Percentiles rank a stretch among this genome's conserved stretches.
phyloP scores from a whole-genome alignment of 2,113 vertebrate species.

The Synodontis membranacea region DNA sequence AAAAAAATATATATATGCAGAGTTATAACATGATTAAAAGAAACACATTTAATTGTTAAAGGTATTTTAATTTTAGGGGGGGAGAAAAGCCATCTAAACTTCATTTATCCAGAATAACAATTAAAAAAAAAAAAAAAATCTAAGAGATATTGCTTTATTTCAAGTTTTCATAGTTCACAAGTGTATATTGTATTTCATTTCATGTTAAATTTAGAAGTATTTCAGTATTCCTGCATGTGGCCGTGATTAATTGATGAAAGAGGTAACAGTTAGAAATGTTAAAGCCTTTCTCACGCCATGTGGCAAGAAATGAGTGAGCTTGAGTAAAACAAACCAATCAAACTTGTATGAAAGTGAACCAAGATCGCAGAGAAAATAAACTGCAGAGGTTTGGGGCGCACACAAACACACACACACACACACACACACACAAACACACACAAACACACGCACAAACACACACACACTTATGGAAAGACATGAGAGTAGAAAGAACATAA shows the following conservation, averaged over 20 bases:
- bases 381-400: background rate
- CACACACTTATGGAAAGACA: background rate
- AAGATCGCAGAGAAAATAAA: background rate
- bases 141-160: background rate
- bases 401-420: background rate
- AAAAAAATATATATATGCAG: background rate
- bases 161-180: background rate
- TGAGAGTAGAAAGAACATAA: background rate
- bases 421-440: background rate
- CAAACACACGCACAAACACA: background rate
- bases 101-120: background rate
- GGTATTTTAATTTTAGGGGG: background rate
- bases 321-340: constrained; percentile 41
- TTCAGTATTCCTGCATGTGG: constrained; percentile 52
- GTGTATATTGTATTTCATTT: too few species aligned
- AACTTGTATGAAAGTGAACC: constrained; percentile 20
- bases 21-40: background rate
- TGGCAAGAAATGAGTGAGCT: constrained; percentile 26
- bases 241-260: constrained; percentile 54
- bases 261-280: constrained; percentile 29
- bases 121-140: background rate
- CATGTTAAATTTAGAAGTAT: too few species aligned
- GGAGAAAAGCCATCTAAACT: background rate
- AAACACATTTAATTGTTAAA: background rate
- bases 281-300: constrained; percentile 19